Base-by-base conservation (phyloP, 2,797 vertebrate genomes). In the Phyllotis vaccarum region DNA sequence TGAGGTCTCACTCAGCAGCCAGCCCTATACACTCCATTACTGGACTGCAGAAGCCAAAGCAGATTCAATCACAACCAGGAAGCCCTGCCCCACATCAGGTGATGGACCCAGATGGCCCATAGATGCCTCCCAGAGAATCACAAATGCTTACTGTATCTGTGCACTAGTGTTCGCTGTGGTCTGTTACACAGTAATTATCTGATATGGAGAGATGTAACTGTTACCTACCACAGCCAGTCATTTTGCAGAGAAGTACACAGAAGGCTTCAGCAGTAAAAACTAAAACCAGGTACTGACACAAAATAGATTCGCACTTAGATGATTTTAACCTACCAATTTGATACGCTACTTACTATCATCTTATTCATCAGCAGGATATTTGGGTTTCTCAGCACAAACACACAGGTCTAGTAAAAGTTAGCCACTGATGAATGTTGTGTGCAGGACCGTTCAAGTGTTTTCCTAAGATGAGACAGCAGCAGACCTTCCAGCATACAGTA, bases 301-400 rank as follows among this genome's bases (percentile, higher is more conserved):
- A 96, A 80, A 17, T 17, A 70, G 58, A 68, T 91, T 75, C 76
- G 40, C 82, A 80, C 29, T 54, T 52, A 34, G 29, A 21, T 40
- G 22, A 56, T 95, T 88, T 80, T 95, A 89, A 93, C 37, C 76
- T 46, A 78, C 34, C 70, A 91, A 66, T 94, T 27, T 58, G n/a
- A 64, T 37, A 31, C 46, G 37, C 37, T 78, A 72, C 56, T 60
- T 52, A 87, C 24, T 8, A 60, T 85, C 49, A 86, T 29, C 70
- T 52, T 89, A 58, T 49, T 95, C 56, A 94, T 29, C 75, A 95
- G 34, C 43, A 94, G 95, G 52, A 79, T 60, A 72, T 75, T 66
- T 74, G 43, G 24, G 17, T 94, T 58, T 89, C 72, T 94, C 56
- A 72, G 43, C 37, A 75, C 16, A 58, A 90, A 68, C 40, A 22